Percentiles rank a stretch among this genome's conserved stretches.
Evolutionary conservation across 2,113 vertebrate genomes (phyloP).

Genomic region (Pteruthius melanotis): DNA sequence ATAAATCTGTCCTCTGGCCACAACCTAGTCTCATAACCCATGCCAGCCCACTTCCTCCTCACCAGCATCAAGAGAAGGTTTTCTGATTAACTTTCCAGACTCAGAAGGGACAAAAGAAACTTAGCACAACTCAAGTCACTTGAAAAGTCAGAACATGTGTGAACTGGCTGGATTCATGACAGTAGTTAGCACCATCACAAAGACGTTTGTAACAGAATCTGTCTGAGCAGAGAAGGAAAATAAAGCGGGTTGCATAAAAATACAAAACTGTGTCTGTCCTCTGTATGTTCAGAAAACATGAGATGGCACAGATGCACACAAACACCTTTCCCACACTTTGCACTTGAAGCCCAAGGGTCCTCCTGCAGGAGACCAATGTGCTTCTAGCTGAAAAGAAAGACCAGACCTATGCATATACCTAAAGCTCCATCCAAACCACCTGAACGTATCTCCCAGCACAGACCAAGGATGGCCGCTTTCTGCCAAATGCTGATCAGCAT

Average conservation of each 20-base stretch:
- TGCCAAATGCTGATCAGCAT: slow-evolving; percentile 7
- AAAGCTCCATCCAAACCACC: background rate
- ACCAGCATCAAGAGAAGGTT: background rate
- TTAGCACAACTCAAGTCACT: background rate
- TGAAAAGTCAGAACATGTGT: background rate
- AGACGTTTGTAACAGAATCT: background rate
- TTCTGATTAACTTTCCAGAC: background rate
- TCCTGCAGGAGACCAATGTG: background rate
- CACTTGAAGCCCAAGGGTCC: background rate
- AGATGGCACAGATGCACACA: background rate
- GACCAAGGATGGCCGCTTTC: background rate
- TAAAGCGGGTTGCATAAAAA: background rate
- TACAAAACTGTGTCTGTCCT: background rate
- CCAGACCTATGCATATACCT: background rate
- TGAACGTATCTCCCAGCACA: background rate
- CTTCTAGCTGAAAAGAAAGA: background rate
- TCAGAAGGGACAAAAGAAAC: background rate
- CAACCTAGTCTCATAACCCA: background rate
- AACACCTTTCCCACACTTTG: background rate
- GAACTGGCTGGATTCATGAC: background rate
- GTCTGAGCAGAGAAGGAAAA: background rate
- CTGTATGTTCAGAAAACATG: background rate
- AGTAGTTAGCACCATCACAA: background rate
- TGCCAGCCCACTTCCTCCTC: background rate
- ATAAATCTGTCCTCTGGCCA: background rate